Percentiles rank a stretch among this genome's conserved stretches.
Evolutionary conservation across 2,888 invertebrate species (phyloP).

Genomic region (Scrobipalpa costella): DNA sequence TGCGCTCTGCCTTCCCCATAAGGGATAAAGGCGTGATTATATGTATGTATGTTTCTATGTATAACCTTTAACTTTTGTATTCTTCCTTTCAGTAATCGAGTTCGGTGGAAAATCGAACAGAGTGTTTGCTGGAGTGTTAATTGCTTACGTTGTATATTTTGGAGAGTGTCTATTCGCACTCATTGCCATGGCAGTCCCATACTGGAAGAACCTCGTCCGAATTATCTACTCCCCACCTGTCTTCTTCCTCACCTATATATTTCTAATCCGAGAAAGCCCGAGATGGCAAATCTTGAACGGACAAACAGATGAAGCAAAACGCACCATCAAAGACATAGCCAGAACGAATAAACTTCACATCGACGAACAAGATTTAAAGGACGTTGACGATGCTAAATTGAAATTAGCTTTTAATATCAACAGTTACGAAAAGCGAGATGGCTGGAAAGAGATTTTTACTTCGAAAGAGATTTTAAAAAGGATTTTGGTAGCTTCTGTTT

Average conservation of each 20-base stretch:
- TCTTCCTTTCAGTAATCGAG: conserved; percentile 60
- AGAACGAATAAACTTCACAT: conserved; percentile 57
- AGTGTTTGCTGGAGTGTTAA: conserved; percentile 58
- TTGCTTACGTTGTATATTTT: conserved; percentile 59
- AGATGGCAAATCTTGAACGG: conserved; percentile 66
- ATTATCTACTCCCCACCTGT: conserved; percentile 62
- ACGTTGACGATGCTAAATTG: conserved; percentile 48
- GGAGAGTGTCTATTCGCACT: conserved; percentile 61
- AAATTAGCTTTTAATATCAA: conserved; percentile 58
- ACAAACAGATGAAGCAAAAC: conserved; percentile 55
- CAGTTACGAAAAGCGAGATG: conserved; percentile 51
- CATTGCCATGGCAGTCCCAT: conserved; percentile 59
- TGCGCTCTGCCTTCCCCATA: too few species aligned
- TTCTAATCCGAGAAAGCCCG: conserved; percentile 60
- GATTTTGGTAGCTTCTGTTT: conserved; percentile 47
- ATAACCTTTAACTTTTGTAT: not conserved
- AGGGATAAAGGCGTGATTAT: too few species aligned
- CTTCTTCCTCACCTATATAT: conserved; percentile 51
- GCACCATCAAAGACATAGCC: conserved; percentile 50
- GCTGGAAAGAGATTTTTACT: conserved; percentile 47
- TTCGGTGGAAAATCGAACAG: conserved; percentile 56
- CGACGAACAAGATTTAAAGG: conserved; percentile 47
- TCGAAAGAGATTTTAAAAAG: conserved; percentile 59
- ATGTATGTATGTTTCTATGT: too few species aligned
- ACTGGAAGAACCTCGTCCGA: conserved; percentile 61